Evolutionary conservation across 1,140 invertebrate genomes (phyloP).

Genomic region (Bombus sylvicola): DNA sequence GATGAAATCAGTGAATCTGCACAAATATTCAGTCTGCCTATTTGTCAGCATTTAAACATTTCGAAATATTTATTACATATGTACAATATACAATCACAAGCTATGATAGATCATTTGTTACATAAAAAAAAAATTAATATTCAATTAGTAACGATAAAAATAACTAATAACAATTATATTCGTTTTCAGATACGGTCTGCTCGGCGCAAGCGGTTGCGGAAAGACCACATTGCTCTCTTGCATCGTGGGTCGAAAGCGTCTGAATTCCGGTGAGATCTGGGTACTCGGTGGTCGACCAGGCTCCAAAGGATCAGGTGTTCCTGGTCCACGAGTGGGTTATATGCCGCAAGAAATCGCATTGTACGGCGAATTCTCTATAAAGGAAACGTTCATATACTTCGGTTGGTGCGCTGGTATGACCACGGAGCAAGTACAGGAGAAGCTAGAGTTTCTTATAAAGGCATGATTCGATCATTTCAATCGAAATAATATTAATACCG

Average conservation of each 20-base stretch:
- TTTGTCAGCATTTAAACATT: too few relatives aligned
- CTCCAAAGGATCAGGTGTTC: slow-evolving; percentile 89
- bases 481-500: not conserved
- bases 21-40: too few relatives aligned
- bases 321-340: slow-evolving; percentile 85
- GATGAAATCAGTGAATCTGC: fast-evolving
- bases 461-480: slow-evolving; percentile 75
- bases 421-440: slow-evolving; percentile 87
- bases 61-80: too few relatives aligned
- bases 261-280: slow-evolving; percentile 91
- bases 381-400: slow-evolving; percentile 95
- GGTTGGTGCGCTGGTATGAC: slow-evolving; percentile 94
- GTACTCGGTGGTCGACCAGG: slow-evolving; percentile 92
- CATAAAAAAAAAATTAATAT: not conserved
- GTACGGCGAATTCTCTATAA: slow-evolving; percentile 95
- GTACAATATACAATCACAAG: too few relatives aligned
- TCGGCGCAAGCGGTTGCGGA: slow-evolving; percentile 93
- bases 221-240: slow-evolving; percentile 93
- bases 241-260: slow-evolving; percentile 90
- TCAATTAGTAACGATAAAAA: not conserved
- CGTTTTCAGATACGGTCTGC: slow-evolving; percentile 88
- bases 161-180: too few relatives aligned
- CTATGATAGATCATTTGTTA: too few relatives aligned
- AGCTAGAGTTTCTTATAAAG: slow-evolving; percentile 91
- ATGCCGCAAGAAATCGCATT: slow-evolving; percentile 94